Percentiles rank a stretch among this genome's conserved stretches.
phyloP scores from a whole-genome alignment of 2,113 vertebrate species.

The Gulo gulo region DNA sequence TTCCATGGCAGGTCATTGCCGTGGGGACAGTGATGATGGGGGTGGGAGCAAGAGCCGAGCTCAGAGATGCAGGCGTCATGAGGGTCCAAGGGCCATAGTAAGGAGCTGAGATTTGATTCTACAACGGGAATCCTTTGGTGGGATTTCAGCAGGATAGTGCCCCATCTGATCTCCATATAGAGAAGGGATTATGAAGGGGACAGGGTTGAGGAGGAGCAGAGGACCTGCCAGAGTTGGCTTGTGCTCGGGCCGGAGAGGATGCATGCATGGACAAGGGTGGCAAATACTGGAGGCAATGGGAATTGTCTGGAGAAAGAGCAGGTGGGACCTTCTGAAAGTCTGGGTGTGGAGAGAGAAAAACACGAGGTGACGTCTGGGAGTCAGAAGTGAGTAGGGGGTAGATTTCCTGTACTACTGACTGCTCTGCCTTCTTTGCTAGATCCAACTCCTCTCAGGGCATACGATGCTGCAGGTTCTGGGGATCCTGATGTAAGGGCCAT shows the following conservation, averaged over 20 bases:
- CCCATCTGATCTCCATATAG: background rate
- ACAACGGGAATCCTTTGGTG: background rate
- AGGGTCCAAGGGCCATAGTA: no score
- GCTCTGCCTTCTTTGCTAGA: background rate
- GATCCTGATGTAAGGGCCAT: background rate
- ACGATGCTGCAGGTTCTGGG: background rate
- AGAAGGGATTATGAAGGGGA: background rate
- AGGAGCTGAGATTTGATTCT: background rate
- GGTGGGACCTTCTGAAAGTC: background rate
- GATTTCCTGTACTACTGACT: background rate
- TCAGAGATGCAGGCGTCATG: background rate
- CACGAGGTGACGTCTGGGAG: no score
- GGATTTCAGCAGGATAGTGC: background rate
- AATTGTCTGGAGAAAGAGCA: background rate
- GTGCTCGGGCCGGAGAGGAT: background rate
- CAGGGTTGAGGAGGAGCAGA: no score
- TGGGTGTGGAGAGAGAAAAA: background rate
- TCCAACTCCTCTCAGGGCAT: background rate
- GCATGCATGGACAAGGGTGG: no score
- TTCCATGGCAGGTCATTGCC: background rate
- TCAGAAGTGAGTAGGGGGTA: fast-evolving
- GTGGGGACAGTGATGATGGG: background rate
- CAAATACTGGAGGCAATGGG: background rate
- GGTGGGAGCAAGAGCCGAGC: background rate
- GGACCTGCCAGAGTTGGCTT: background rate